Conservation (phyloP, 1,140 invertebrate genomes). For the Drosophila bipectinata region DNA sequence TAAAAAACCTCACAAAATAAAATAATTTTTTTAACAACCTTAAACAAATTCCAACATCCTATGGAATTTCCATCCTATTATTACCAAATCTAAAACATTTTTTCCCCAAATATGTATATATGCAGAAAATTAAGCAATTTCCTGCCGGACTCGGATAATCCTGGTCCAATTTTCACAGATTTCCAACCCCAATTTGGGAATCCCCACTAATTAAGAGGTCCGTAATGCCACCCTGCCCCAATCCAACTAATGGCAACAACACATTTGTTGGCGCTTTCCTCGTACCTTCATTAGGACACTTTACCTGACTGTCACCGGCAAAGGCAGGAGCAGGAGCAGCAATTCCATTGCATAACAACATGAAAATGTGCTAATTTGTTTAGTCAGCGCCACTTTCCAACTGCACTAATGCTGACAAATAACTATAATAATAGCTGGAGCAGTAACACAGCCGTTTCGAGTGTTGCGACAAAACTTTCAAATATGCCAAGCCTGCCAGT, state of each 20-base stretch:
- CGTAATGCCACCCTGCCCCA: constrained; percentile 4
- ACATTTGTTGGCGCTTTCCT: constrained; percentile 30
- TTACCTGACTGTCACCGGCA: constrained; percentile 26
- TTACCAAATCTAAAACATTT: neutral
- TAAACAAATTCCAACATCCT: neutral
- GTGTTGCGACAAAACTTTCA: constrained; percentile 69
- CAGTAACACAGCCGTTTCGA: constrained; percentile 27
- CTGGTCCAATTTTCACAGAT: constrained; percentile 12
- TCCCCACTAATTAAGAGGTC: neutral
- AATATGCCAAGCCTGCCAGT: constrained; percentile 58
- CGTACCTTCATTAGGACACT: constrained; percentile 38
- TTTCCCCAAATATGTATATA: constrained; percentile 10
- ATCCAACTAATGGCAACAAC: constrained; percentile 21
- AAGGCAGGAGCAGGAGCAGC: constrained; percentile 13
- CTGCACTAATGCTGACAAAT: constrained; percentile 64
- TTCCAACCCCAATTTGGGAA: constrained; percentile 4
- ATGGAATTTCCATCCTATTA: too few species aligned
- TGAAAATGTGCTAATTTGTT: constrained; percentile 65
- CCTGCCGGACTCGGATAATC: neutral
- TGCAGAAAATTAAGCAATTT: neutral
- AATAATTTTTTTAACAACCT: too few species aligned
- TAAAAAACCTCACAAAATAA: neutral
- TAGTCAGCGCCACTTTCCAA: constrained; percentile 43
- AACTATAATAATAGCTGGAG: constrained; percentile 50
- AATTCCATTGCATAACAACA: constrained; percentile 44